phyloP scores from a whole-genome alignment of 2,113 vertebrate genomes.

The Calonectris borealis region DNA sequence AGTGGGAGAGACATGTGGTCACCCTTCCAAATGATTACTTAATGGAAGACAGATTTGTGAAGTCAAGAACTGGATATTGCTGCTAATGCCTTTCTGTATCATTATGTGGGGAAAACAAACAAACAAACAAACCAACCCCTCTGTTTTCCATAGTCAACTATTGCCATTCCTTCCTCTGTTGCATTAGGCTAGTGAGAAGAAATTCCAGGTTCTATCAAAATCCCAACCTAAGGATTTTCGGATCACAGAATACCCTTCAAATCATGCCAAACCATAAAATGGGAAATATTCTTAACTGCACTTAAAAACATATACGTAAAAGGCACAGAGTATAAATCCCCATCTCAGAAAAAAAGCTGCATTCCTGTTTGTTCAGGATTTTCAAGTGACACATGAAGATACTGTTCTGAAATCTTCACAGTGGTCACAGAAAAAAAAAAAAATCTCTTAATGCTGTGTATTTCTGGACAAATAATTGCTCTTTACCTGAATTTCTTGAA shows the following conservation, averaged over 20 bases:
- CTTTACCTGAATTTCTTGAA: neutral
- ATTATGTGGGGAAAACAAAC: neutral
- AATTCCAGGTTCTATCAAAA: neutral
- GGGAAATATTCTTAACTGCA: neutral
- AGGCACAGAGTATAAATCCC: neutral
- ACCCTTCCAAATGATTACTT: neutral
- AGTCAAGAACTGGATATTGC: neutral
- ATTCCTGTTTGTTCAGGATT: neutral
- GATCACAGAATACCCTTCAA: neutral
- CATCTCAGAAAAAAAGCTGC: neutral
- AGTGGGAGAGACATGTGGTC: neutral
- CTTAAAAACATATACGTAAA: neutral
- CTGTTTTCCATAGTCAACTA: neutral
- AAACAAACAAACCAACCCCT: neutral
- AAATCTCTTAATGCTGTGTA: neutral
- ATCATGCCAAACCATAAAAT: neutral
- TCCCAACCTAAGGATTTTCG: neutral
- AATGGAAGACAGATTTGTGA: neutral
- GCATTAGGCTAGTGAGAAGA: neutral
- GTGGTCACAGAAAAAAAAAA: neutral
- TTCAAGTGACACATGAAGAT: neutral
- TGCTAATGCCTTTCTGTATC: neutral
- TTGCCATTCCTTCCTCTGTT: neutral
- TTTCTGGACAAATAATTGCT: neutral
- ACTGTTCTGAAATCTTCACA: neutral